Base-by-base conservation (phyloP, 2,113 vertebrate genomes). In the Physeter macrocephalus region DNA sequence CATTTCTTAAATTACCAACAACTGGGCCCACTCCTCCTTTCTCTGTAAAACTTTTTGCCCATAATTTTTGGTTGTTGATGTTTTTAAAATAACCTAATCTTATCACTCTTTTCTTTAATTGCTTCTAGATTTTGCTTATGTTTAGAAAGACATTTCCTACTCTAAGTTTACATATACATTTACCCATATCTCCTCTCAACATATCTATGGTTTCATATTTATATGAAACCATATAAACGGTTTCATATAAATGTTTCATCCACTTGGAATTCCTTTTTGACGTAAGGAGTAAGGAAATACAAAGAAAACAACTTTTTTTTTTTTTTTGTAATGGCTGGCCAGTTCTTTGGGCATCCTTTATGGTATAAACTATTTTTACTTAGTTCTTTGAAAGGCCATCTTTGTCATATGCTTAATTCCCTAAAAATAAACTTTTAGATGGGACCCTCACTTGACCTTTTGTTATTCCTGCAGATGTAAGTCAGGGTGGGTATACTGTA, bases 141-240 rank as follows among this genome's bases (percentile, higher is more conserved):
- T 34, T 94, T 88, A 83, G 59, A n/a, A 95, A 91, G 80, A 41
- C 36, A 92, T 57, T 88, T 57, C 69, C 52, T 78, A 92, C 62
- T 93, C 41, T 83, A 87, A 43, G 7, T 92, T 71, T 92, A 64
- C 7, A 75, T 52, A 69, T 39, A 87, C 46, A 87, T 49, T 77
- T 96, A 61, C 17, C 46, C 34, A 23, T 39, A 52, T 72, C 20
- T 85, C 62, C 13, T 80, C 52, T 72, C 84, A 93, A 83, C 18
- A 39, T 54, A 86, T 3, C 21, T n/a, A 57, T 15, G 31, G 6
- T 71, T 27, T 87, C 31, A 59, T 49, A 81, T 46, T 66, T 61
- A 81, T 41, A 71, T 90, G 67, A n/a, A n/a, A n/a, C n/a, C n/a
- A n/a, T n/a, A n/a, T n/a, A n/a, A n/a, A n/a, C n/a, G n/a, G n/a